Conservation (phyloP, 2,888 invertebrate species). For the Macaria liturata region DNA sequence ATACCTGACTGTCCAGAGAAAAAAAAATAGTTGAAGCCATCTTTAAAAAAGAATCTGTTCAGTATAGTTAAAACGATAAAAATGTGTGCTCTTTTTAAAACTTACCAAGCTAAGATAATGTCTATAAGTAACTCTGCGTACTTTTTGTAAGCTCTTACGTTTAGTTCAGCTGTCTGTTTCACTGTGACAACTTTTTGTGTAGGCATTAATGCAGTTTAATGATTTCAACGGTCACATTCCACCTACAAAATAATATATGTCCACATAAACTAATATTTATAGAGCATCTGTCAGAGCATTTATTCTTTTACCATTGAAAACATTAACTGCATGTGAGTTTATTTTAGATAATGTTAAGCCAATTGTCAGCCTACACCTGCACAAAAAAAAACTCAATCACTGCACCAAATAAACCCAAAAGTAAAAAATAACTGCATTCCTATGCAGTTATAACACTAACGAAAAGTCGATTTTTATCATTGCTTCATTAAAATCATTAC, state of each 20-base stretch:
- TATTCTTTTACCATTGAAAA: not conserved
- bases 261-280: too few species aligned
- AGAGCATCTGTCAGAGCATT: too few species aligned
- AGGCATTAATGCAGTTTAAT: slow-evolving; percentile 1
- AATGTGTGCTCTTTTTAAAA: too few species aligned
- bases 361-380: slow-evolving; percentile 16
- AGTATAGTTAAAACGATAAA: too few species aligned
- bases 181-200: slow-evolving; percentile 19
- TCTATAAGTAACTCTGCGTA: too few species aligned
- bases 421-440: not conserved
- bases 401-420: slow-evolving; percentile 10
- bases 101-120: too few species aligned
- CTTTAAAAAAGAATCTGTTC: too few species aligned
- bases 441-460: not conserved
- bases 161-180: slow-evolving; percentile 8
- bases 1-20: too few species aligned
- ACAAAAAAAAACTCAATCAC: slow-evolving; percentile 11
- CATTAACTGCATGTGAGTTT: not conserved
- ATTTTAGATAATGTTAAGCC: slow-evolving; percentile 10
- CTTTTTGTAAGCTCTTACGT: not conserved
- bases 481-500: not conserved
- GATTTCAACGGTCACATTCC: not conserved
- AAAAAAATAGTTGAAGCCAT: too few species aligned
- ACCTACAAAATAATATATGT: too few species aligned
- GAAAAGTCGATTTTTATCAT: not conserved